Evolutionary conservation across 2,888 invertebrate species (phyloP).

Genomic region (Leucophenga maculata): DNA sequence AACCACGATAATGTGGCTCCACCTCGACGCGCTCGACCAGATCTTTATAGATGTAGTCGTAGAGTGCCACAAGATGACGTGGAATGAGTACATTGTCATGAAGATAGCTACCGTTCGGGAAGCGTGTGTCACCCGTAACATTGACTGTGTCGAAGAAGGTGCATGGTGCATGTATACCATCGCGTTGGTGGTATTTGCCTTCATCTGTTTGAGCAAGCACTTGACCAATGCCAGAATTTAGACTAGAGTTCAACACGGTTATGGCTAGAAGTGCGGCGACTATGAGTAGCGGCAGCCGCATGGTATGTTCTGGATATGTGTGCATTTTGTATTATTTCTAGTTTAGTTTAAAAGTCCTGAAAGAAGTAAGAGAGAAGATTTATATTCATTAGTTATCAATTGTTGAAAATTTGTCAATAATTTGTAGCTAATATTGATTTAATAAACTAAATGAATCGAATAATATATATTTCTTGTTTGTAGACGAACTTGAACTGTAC

Average conservation of each 20-base stretch:
- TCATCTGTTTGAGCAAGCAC: background rate
- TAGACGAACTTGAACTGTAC: no score
- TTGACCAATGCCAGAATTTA: background rate
- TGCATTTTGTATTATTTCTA: no score
- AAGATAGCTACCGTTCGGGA: constrained; percentile 64
- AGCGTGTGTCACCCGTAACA: constrained; percentile 58
- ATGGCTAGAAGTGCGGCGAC: background rate
- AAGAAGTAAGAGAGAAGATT: no score
- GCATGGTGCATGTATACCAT: constrained; percentile 59
- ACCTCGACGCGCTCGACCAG: constrained; percentile 51
- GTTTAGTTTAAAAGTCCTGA: no score
- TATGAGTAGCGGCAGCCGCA: background rate
- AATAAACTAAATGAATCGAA: no score
- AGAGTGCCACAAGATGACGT: constrained; percentile 56
- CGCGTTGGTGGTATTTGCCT: constrained; percentile 50
- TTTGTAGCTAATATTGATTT: no score
- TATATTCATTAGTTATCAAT: background rate
- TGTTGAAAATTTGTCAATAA: no score
- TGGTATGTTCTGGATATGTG: background rate
- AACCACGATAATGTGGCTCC: constrained; percentile 65
- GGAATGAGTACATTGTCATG: constrained; percentile 66
- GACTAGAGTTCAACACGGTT: background rate
- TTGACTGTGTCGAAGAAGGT: constrained; percentile 67
- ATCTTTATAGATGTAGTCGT: constrained; percentile 58
- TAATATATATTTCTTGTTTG: no score